phyloP scores from a whole-genome alignment of 2,113 vertebrate genomes.

The Vulpes vulpes region DNA sequence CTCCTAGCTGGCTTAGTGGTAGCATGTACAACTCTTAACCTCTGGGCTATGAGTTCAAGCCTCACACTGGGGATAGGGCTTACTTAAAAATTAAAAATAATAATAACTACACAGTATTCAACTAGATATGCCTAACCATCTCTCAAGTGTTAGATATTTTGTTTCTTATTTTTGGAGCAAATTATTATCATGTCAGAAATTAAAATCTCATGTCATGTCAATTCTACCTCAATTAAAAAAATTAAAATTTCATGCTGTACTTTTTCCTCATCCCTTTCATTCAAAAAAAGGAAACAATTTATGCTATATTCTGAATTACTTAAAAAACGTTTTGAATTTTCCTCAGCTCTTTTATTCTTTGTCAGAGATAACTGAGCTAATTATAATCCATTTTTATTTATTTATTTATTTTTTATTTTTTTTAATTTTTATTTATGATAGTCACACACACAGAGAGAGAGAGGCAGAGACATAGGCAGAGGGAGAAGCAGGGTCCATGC shows the following conservation, averaged over 20 bases:
- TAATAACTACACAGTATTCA: not conserved
- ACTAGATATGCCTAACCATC: not conserved
- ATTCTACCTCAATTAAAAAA: not conserved
- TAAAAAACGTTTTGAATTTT: not conserved
- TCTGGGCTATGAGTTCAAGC: not conserved
- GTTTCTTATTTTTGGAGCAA: not conserved
- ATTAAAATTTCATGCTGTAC: not conserved
- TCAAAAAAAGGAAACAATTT: not conserved
- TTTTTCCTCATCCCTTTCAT: not conserved
- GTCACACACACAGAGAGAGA: no score
- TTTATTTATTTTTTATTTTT: no score
- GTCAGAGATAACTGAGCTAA: not conserved
- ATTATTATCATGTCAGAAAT: constrained; percentile 21
- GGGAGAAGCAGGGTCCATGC: no score
- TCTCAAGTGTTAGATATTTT: not conserved
- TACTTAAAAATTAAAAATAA: not conserved
- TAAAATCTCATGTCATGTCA: not conserved
- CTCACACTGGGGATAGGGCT: not conserved
- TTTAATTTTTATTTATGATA: no score
- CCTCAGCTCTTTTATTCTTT: not conserved
- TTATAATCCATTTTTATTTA: not conserved
- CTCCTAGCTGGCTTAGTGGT: not conserved
- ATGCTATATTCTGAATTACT: not conserved
- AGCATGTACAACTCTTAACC: not conserved
- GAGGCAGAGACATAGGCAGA: no score